Conservation (phyloP, 2,888 invertebrate species). For the Plagodis pulveraria region DNA sequence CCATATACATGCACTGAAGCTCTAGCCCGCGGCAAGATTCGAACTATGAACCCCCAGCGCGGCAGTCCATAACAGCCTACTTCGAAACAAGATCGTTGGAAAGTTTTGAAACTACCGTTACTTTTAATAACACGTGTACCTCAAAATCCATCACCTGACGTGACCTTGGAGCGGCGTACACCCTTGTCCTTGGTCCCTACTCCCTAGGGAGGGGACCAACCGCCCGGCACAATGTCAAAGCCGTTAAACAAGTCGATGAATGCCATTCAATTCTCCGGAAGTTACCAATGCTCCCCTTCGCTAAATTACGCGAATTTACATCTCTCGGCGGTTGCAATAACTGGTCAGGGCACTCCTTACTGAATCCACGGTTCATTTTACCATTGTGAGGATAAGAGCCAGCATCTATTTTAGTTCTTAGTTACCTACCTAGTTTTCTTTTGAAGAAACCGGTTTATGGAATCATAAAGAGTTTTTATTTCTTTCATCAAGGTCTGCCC, state of each 20-base stretch:
- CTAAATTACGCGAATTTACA: slow-evolving; percentile 11
- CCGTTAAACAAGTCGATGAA: slow-evolving; percentile 47
- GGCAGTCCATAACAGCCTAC: no score
- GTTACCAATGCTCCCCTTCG: slow-evolving; percentile 20
- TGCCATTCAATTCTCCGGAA: slow-evolving; percentile 28
- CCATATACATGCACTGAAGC: no score
- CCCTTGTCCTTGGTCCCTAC: slow-evolving; percentile 41
- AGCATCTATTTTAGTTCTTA: slow-evolving; percentile 2
- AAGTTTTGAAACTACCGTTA: slow-evolving; percentile 13
- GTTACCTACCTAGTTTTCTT: slow-evolving; percentile 2
- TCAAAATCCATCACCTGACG: slow-evolving; percentile 37
- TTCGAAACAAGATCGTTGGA: not conserved
- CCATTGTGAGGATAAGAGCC: not conserved
- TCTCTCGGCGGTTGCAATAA: slow-evolving; percentile 8
- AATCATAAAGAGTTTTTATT: slow-evolving; percentile 7
- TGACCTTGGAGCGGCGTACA: slow-evolving; percentile 39
- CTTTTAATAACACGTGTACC: slow-evolving; percentile 12
- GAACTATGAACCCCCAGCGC: no score
- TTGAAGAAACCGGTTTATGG: slow-evolving; percentile 19
- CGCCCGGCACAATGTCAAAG: slow-evolving; percentile 39
- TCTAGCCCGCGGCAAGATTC: no score
- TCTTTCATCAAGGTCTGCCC: slow-evolving; percentile 14
- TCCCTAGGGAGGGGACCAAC: slow-evolving; percentile 33
- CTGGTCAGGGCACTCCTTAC: slow-evolving; percentile 3
- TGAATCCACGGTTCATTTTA: not conserved